Conservation (phyloP, 2,888 invertebrate genomes). For the Temnothorax ravouxi region DNA sequence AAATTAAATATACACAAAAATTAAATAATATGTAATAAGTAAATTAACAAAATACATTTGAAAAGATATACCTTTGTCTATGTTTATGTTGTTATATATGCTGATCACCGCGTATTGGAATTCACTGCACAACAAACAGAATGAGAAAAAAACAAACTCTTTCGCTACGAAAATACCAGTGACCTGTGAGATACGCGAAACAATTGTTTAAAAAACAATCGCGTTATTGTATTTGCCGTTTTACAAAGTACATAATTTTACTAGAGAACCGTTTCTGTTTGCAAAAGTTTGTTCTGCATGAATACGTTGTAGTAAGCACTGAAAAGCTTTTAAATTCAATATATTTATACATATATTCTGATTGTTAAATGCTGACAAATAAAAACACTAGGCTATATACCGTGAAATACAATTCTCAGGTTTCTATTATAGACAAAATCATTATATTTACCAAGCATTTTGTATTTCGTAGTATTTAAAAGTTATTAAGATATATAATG, state of each 20-base stretch:
- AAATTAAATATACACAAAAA: background rate
- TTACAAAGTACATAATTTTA: constrained; percentile 37
- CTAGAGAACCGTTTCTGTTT: constrained; percentile 42
- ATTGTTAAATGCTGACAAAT: constrained; percentile 33
- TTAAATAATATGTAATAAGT: constrained; percentile 10
- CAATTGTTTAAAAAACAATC: constrained; percentile 51
- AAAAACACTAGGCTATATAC: background rate
- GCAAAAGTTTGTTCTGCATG: constrained; percentile 41
- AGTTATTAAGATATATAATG: background rate
- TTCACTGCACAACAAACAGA: constrained; percentile 31
- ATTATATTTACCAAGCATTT: background rate
- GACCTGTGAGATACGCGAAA: constrained; percentile 30
- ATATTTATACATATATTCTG: too few species aligned
- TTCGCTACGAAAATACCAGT: constrained; percentile 34
- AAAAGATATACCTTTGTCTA: background rate
- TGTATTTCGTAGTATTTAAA: background rate
- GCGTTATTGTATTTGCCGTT: constrained; percentile 33
- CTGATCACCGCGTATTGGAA: constrained; percentile 39
- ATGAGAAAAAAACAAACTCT: constrained; percentile 48
- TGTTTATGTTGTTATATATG: constrained; percentile 34
- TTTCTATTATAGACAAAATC: background rate
- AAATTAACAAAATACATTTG: background rate
- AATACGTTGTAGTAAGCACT: constrained; percentile 13
- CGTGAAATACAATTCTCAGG: background rate
- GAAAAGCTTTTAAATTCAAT: constrained; percentile 27